Conservation (phyloP, 2,113 vertebrate species). For the Scomber scombrus region DNA sequence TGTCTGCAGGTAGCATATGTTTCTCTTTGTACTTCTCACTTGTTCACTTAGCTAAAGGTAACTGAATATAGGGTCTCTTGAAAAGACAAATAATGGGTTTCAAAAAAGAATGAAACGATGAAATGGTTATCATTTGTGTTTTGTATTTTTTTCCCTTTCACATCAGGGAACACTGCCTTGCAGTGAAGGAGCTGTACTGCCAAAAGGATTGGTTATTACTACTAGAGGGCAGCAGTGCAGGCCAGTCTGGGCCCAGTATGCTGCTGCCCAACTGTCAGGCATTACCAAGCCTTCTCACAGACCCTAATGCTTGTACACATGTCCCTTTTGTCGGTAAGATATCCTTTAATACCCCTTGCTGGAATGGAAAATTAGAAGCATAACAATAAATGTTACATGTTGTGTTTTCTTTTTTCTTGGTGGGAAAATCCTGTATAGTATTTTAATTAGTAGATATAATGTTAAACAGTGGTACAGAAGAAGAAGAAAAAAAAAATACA, state of each 20-base stretch:
- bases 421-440: no score
- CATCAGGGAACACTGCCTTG: constrained; percentile 93
- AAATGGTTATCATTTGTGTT: no score
- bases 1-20: constrained; percentile 90
- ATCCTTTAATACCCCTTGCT: neutral
- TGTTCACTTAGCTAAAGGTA: neutral
- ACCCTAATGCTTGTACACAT: constrained; percentile 86
- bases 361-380: no score
- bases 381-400: no score
- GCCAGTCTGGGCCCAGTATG: constrained; percentile 71
- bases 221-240: constrained; percentile 84
- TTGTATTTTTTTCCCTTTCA: neutral
- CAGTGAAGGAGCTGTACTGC: constrained; percentile 96
- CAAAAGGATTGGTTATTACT: constrained; percentile 90
- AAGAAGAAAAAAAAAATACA: no score
- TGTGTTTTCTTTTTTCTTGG: no score
- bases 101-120: no score
- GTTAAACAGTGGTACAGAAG: no score
- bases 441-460: no score
- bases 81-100: no score
- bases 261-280: constrained; percentile 88
- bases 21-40: neutral
- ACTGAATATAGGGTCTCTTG: no score
- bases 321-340: constrained; percentile 92
- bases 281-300: constrained; percentile 89